phyloP scores from a whole-genome alignment of 2,797 vertebrate species.

The Anguilla megastoma region DNA sequence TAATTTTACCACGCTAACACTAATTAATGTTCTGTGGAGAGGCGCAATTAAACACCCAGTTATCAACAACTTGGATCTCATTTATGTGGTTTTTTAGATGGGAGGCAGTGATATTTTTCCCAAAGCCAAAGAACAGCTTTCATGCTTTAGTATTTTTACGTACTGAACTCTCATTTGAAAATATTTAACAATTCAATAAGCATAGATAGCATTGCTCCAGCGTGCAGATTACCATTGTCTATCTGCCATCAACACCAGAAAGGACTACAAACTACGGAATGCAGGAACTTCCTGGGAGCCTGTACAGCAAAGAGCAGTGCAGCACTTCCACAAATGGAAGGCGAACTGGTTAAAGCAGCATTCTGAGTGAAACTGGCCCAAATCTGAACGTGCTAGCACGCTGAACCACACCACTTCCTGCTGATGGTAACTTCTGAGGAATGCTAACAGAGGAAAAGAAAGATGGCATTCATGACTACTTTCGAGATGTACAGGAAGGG shows the following conservation, averaged over 20 bases:
- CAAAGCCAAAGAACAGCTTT: neutral
- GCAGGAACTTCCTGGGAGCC: neutral
- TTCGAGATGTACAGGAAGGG: neutral
- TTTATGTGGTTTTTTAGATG: conserved; percentile 11
- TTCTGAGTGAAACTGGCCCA: neutral
- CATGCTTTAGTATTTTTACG: neutral
- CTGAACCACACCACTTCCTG: neutral
- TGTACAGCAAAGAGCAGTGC: neutral
- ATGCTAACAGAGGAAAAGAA: conserved; percentile 5
- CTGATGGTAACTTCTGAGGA: neutral
- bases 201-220: neutral
- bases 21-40: conserved; percentile 23
- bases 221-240: neutral
- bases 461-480: conserved; percentile 7
- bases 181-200: neutral
- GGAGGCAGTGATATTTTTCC: conserved; percentile 3
- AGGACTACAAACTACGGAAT: neutral
- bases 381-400: neutral
- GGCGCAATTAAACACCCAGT: conserved; percentile 27
- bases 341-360: neutral
- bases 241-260: neutral
- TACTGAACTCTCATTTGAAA: neutral
- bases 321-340: neutral
- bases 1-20: conserved; percentile 22
- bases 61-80: conserved; percentile 26